Base-by-base conservation (phyloP, 2,888 invertebrate species). In the Amblyjoppa proteus region DNA sequence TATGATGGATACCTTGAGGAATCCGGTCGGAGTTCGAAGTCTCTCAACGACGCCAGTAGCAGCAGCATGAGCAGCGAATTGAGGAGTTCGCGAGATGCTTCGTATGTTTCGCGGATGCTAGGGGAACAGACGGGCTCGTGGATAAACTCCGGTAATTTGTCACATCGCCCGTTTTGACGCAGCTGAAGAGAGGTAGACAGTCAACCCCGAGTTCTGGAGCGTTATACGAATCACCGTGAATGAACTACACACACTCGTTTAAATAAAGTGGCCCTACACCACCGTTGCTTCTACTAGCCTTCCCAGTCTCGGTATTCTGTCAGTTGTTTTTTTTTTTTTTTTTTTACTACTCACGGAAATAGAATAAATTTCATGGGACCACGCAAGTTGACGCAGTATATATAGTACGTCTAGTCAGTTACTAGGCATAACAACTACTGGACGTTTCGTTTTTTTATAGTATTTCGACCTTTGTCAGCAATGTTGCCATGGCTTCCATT, bases 61-160 rank as follows among this genome's bases (percentile, higher is more conserved):
- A 56, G 49, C 45, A 78, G 68, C 69, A 71, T 77, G 58, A 51
- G 53, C 53, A 51, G 58, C 9, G 28, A 45, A 45, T 56, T 28
- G 38, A 49, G 66, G 45, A 75, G 81, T 64, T 79, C 78, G 69
- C 53, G 71, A 49, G 78, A 81, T 73, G 77, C 74, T 77, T 61
- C 66, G 68, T 80, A 69, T 74, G 74, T 81, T 81, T 74, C 78
- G 74, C 70, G 81, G 75, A 78, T 75, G 78, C 64, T 45, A 53
- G 77, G 49, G 38, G 77, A 85, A 78, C 81, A 78, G 78, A 75
- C 58, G 74, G 75, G 56, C 66, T 66, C 51, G 41, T 58, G 85
- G 79, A 85, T 85, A 85, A 85, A 85, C 85, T 85, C 81, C 56
- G 85, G 85, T 85, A 85, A 85, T 85, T 85, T 82, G 85, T 85